phyloP scores from a whole-genome alignment of 2,888 invertebrate genomes.

The Chironomus riparius region DNA sequence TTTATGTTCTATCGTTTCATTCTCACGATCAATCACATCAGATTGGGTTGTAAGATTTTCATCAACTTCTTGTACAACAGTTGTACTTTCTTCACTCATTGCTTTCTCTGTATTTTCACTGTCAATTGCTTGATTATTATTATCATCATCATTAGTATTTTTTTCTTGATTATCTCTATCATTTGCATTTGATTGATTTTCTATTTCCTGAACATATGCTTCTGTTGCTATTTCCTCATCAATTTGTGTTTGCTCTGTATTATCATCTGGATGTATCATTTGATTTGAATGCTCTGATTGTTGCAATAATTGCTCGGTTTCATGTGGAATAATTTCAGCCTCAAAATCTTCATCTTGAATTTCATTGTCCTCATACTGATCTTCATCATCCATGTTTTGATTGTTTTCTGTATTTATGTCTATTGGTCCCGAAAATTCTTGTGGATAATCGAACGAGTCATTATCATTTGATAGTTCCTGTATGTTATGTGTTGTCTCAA shows the following conservation, averaged over 20 bases:
- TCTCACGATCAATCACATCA: not conserved
- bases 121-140: not conserved
- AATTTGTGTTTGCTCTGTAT: not conserved
- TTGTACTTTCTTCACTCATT: not conserved
- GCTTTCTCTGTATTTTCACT: not conserved
- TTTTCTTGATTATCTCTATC: not conserved
- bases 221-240: not conserved
- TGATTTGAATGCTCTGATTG: not conserved
- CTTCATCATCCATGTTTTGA: not conserved
- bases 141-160: not conserved
- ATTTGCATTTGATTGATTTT: slow-evolving; percentile 2
- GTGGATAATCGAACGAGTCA: not conserved
- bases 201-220: not conserved
- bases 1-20: not conserved
- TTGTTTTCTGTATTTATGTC: slow-evolving; percentile 9
- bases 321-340: slow-evolving; percentile 11
- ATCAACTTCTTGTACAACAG: not conserved
- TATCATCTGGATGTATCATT: not conserved
- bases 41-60: not conserved
- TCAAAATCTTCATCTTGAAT: slow-evolving; percentile 8
- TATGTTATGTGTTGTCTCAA: not conserved
- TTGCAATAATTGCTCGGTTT: slow-evolving; percentile 14
- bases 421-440: slow-evolving; percentile 1
- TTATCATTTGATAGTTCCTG: not conserved
- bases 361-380: slow-evolving; percentile 14